phyloP scores from a whole-genome alignment of 2,113 vertebrate species.

The Neotragus moschatus region DNA sequence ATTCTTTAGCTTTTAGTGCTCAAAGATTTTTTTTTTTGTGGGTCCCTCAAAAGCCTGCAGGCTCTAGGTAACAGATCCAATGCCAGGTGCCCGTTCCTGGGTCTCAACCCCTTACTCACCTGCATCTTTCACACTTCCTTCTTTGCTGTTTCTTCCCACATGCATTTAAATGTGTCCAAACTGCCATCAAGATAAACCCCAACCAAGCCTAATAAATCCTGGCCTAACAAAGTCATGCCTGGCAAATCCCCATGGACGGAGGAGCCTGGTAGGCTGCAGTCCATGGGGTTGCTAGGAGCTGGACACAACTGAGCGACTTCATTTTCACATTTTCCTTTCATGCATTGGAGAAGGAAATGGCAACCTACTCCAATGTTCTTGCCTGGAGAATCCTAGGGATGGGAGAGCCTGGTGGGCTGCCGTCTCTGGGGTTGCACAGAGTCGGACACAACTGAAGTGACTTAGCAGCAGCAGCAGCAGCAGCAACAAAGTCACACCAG shows the following conservation, averaged over 20 bases:
- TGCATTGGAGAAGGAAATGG: no score
- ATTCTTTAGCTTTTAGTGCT: not conserved
- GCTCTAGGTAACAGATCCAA: not conserved
- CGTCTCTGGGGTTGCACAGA: rapidly evolving
- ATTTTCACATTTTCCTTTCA: no score
- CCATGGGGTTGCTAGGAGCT: rapidly evolving
- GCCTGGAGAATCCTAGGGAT: no score
- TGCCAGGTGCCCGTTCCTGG: not conserved
- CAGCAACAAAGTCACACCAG: not conserved
- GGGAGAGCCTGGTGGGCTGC: no score
- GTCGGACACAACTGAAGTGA: no score
- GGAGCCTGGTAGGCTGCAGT: no score
- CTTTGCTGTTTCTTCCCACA: not conserved
- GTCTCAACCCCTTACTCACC: not conserved
- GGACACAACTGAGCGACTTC: no score
- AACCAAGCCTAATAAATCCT: not conserved
- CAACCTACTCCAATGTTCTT: no score
- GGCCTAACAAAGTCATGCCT: not conserved
- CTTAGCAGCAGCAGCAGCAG: no score
- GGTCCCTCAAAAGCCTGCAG: not conserved
- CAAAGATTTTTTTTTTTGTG: not conserved
- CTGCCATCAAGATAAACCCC: not conserved
- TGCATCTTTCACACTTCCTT: not conserved
- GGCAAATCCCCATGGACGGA: no score
- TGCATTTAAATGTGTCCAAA: not conserved